phyloP scores from a whole-genome alignment of 2,113 vertebrate genomes.

The Macrotis lagotis region DNA sequence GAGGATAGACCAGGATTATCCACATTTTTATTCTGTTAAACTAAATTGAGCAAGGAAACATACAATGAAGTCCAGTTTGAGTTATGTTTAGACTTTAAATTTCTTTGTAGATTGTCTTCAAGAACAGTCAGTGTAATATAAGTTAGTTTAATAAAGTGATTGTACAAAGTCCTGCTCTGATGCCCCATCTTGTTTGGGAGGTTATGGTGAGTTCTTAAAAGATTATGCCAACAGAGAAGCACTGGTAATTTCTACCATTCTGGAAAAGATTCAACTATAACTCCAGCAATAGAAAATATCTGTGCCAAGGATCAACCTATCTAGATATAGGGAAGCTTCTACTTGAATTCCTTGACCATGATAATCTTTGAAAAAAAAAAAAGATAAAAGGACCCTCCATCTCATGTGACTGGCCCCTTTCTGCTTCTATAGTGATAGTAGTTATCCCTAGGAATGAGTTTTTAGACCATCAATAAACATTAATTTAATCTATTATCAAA shows the following conservation, averaged over 20 bases:
- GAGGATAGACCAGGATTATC: not conserved
- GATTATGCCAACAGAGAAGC: not conserved
- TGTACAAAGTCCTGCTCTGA: not conserved
- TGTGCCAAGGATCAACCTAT: not conserved
- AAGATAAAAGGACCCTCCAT: not conserved
- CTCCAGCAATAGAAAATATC: not conserved
- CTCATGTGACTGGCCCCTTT: not conserved
- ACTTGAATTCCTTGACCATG: not conserved
- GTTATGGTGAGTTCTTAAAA: not conserved
- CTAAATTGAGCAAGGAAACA: not conserved
- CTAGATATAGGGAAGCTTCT: not conserved
- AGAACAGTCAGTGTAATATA: not conserved
- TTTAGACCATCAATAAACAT: not conserved
- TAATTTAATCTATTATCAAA: not conserved
- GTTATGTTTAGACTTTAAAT: not conserved
- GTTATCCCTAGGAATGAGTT: not conserved
- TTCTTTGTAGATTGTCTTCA: conserved; percentile 19
- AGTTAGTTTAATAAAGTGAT: not conserved
- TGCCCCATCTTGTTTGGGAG: not conserved
- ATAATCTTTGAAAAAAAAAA: not conserved
- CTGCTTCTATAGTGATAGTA: not conserved
- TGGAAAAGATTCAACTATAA: not conserved
- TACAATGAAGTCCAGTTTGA: not conserved
- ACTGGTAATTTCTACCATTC: not conserved
- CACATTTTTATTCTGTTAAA: not conserved